Conservation (phyloP, 2,797 vertebrate genomes). For the Rhabdophis nuchalis region DNA sequence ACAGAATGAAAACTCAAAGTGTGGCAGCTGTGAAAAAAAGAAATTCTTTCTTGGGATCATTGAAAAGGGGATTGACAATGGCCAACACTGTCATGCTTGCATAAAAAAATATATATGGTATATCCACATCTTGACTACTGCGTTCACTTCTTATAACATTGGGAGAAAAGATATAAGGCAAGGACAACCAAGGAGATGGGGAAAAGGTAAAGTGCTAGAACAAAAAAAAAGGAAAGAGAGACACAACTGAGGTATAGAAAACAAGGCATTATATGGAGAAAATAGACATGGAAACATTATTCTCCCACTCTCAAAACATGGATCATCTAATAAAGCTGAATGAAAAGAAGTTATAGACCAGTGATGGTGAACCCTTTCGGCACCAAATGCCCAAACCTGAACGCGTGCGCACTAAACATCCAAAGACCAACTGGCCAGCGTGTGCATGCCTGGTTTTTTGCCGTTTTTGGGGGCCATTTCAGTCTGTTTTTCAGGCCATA, state of each 20-base stretch:
- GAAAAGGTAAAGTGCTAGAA: not conserved
- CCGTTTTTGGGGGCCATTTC: too few relatives aligned
- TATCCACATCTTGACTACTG: not conserved
- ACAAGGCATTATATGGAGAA: not conserved
- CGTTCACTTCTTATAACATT: not conserved
- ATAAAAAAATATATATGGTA: not conserved
- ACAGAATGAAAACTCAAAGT: not conserved
- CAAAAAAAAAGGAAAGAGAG: not conserved
- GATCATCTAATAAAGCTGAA: not conserved
- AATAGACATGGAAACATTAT: not conserved
- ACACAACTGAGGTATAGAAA: not conserved
- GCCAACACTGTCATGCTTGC: not conserved
- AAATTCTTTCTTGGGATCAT: not conserved
- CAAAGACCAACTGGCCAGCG: too few relatives aligned
- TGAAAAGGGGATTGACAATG: not conserved
- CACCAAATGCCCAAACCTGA: too few relatives aligned
- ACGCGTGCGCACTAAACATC: too few relatives aligned
- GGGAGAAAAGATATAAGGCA: not conserved
- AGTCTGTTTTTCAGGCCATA: too few relatives aligned
- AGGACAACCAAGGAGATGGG: not conserved
- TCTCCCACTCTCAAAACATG: not conserved
- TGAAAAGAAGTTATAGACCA: not conserved
- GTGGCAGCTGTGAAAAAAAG: not conserved
- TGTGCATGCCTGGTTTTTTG: too few relatives aligned
- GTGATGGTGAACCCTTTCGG: too few relatives aligned